Evolutionary conservation across 1,140 invertebrate genomes (phyloP), one percentile per base, ranked within the genome.

Genomic region (Glossosoma conforme): DNA sequence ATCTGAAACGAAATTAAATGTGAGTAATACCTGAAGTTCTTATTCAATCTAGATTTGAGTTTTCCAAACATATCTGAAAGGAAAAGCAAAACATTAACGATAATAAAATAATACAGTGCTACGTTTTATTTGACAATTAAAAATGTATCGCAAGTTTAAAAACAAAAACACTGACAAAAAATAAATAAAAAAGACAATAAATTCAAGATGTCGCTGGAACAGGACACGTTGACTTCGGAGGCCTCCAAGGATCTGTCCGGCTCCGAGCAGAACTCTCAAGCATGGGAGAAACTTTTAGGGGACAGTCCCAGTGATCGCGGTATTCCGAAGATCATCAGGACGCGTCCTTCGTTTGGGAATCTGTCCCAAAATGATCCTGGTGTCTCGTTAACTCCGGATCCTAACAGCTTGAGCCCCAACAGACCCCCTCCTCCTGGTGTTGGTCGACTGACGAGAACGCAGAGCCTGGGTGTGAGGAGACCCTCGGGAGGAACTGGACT

Each of bases 301-400:
- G 70, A 72, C 46, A 65, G 64, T 22, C 67, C 70, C 21, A 56
- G 65, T 52, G 60, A 64, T 54, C 46, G 32, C 11, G 21, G 24
- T 4, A 65, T 73, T 45, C 72, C 72, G 49, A 72, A 68, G 8
- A 73, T 75, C 20, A 69, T 73, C 35, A 71, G 70, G 57, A 73
- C 70, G 18, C 66, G 70, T 25, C 65, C 69, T 14, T 73, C 72
- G 14, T 70, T 65, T 60, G 62, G 65, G 11, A 68, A 70, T 9
- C 66, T 72, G 18, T 63, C 61, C 10, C 65, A 52, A 40, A 60
- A 50, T 19, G 52, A 54, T 15, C 66, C 68, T 10, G 69, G 68
- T 14, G 63, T 65, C 28, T 61, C 62, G 6, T 21, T 61, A 36
- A 58, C 63, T 33, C 63, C 70, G 8, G 63, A 62, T 6, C 49